A percentile compares a stretch with the other conserved stretches of the same genome.
Conservation (phyloP, 2,797 vertebrate species). For the Anguilla anguilla region DNA sequence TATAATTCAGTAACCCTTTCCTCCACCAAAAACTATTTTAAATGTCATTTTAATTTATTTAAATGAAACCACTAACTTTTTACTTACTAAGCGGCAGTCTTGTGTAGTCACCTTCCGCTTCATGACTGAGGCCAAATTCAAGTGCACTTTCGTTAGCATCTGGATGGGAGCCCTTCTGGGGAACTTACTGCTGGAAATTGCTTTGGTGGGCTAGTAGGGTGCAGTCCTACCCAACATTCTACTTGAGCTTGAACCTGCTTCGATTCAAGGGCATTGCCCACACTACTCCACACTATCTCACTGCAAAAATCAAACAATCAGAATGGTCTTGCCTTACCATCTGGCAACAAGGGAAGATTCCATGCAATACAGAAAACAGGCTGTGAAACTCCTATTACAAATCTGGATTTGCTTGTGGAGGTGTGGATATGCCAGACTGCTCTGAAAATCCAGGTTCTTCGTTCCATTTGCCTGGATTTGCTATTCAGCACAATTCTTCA, state of each 20-base stretch:
- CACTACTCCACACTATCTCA: neutral
- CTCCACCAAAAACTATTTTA: too few species aligned
- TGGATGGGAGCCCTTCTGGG: neutral
- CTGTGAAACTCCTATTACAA: too few species aligned
- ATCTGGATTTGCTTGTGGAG: too few species aligned
- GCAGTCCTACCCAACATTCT: neutral
- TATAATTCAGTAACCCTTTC: neutral
- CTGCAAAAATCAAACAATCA: neutral
- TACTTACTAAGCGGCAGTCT: neutral
- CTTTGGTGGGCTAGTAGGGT: neutral
- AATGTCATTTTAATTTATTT: neutral
- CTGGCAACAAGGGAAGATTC: too few species aligned
- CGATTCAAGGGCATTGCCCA: too few species aligned
- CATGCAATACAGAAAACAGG: too few species aligned
- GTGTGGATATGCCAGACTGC: too few species aligned
- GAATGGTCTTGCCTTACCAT: neutral
- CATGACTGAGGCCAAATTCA: neutral
- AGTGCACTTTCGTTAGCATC: neutral
- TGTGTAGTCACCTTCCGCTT: neutral
- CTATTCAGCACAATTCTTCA: neutral
- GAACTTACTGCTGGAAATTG: neutral
- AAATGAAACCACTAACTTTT: neutral
- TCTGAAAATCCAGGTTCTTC: neutral
- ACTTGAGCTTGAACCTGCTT: neutral
- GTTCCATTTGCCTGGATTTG: neutral